Base-by-base conservation (phyloP, 2,113 vertebrate genomes). In the Misgurnus anguillicaudatus region DNA sequence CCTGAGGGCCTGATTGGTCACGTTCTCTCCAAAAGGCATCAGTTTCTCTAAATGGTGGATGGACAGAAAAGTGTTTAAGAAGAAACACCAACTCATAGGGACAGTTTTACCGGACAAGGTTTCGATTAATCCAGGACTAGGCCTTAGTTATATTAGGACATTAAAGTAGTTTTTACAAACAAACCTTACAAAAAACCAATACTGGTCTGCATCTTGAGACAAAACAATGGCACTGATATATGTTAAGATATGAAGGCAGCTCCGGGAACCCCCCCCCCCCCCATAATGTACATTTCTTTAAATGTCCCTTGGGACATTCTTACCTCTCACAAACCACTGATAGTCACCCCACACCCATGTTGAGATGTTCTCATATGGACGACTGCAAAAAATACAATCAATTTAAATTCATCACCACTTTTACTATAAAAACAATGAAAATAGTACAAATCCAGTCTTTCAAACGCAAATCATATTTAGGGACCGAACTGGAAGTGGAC, bases 291-390 rank as follows among this genome's bases (percentile, higher is more conserved):
- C 10, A 6, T 9, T 42, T 41, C 7, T 58, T 41, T 0, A 69
- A n/a, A 70, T 53, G 31, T 73, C 17, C 16, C 6, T 16, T 21
- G 4, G 0, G 31, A 48, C 3, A 0, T 4, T 36, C 78, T 86
- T 87, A 94, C 93, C 87, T 80, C 72, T 92, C 0, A 94, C 91
- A 65, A 92, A 90, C 92, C 92, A 93, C 0, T 1, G 4, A 71
- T 93, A 93, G 86, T 94, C 92, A 0, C 10, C 88, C 90, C 90
- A 93, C 8, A 84, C 91, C 93, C 93, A 94, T 19, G 0, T 4
- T 1, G 92, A 92, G 61, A 94, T 91, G 86, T 94, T 94, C 2
- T 17, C 5, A 73, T 69, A 75, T 0, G 51, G 19, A 3, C 93
- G 92, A 48, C 90, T 93, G 39, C 57, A 74, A 81, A 62, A 81